Percentiles rank a stretch among this genome's conserved stretches.
Evolutionary conservation across 2,797 vertebrate genomes (phyloP).

Genomic region (Sebastes vulpes): DNA sequence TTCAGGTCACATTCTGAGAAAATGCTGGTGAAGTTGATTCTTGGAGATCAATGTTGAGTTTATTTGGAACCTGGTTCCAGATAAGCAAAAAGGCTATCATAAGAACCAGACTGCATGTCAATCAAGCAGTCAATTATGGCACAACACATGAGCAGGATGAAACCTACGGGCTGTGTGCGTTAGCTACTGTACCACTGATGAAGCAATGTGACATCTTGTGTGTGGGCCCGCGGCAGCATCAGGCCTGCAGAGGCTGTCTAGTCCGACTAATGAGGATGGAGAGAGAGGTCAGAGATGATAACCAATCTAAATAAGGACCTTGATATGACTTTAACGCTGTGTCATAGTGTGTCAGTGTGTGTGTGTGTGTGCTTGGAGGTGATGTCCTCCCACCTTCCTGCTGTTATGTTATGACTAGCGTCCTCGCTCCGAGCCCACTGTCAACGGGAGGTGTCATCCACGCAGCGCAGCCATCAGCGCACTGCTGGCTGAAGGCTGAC

Average conservation of each 20-base stretch:
- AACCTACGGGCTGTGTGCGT: constrained; percentile 56
- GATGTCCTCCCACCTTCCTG: constrained; percentile 81
- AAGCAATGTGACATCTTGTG: constrained; percentile 78
- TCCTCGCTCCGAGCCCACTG: constrained; percentile 73
- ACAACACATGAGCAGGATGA: constrained; percentile 36
- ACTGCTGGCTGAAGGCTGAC: constrained; percentile 57
- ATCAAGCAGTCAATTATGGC: constrained; percentile 66
- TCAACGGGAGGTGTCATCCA: constrained; percentile 78
- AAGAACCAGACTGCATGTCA: constrained; percentile 45
- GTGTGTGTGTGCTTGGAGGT: constrained; percentile 64
- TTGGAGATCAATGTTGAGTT: constrained; percentile 19
- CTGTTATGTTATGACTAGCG: constrained; percentile 82
- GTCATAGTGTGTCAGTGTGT: constrained; percentile 66
- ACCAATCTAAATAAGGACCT: constrained; percentile 82
- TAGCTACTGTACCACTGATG: constrained; percentile 69
- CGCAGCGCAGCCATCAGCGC: constrained; percentile 63
- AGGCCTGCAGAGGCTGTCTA: constrained; percentile 69
- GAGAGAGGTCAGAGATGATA: constrained; percentile 83
- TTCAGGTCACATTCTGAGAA: neutral
- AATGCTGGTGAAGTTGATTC: constrained; percentile 13
- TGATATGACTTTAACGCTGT: constrained; percentile 83
- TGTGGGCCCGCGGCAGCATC: constrained; percentile 69
- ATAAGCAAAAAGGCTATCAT: constrained; percentile 53
- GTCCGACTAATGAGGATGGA: constrained; percentile 80
- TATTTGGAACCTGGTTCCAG: constrained; percentile 29